phyloP scores from a whole-genome alignment of 2,888 invertebrate genomes.

The Clistopyga incitator region DNA sequence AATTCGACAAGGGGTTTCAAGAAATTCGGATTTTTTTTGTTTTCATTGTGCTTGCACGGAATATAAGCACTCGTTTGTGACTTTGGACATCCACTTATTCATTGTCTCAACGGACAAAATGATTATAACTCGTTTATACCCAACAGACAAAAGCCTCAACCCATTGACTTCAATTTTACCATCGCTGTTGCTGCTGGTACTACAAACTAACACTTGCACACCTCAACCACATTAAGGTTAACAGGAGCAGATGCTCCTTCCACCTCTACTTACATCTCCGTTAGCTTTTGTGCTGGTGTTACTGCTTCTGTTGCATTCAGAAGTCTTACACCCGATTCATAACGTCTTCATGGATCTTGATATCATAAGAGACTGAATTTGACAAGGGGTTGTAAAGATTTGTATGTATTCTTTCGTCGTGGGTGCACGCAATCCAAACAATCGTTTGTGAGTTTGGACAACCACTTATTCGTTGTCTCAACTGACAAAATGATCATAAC shows the following conservation, averaged over 20 bases:
- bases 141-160: slow-evolving; percentile 3
- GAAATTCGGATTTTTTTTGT: not conserved
- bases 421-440: too few species aligned
- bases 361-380: not conserved
- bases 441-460: too few species aligned
- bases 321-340: slow-evolving; percentile 42
- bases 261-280: not conserved
- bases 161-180: slow-evolving; percentile 10
- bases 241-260: too few species aligned
- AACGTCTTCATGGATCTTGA: slow-evolving; percentile 6
- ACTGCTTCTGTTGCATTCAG: too few species aligned
- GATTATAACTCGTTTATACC: too few species aligned
- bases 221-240: not conserved
- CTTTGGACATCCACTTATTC: too few species aligned
- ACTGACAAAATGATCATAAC: too few species aligned
- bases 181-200: not conserved
- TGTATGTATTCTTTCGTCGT: not conserved
- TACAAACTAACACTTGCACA: not conserved
- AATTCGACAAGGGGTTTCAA: not conserved
- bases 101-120: too few species aligned
- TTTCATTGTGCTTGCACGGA: too few species aligned
- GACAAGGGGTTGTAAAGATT: not conserved
- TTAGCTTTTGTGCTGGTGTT: not conserved
- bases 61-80: too few species aligned
- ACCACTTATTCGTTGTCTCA: too few species aligned